Conservation (phyloP, 2,888 invertebrate genomes). For the Drosophila leonis region DNA sequence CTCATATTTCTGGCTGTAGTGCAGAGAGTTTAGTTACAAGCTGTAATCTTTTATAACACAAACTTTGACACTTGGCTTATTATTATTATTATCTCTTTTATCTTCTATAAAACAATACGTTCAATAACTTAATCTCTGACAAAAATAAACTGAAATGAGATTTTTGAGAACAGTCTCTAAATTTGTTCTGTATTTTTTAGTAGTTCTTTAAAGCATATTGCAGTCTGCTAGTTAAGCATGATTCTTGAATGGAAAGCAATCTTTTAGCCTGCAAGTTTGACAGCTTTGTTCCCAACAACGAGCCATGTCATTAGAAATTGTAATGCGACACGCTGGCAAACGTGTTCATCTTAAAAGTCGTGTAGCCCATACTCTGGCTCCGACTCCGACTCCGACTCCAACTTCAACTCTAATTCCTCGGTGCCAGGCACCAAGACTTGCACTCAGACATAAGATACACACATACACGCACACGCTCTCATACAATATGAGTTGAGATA, state of each 20-base stretch:
- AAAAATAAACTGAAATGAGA: not conserved
- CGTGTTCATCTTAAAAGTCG: constrained; percentile 75
- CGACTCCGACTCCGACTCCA: not conserved
- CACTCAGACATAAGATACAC: constrained; percentile 46
- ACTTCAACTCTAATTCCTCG: constrained; percentile 8
- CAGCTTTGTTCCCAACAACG: constrained; percentile 56
- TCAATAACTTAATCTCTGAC: not conserved
- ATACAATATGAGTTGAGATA: constrained; percentile 39
- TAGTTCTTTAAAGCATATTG: too few species aligned
- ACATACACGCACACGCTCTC: constrained; percentile 3
- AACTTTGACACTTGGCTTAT: not conserved
- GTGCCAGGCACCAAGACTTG: constrained; percentile 19
- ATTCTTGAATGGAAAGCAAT: constrained; percentile 26
- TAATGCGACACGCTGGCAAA: constrained; percentile 75
- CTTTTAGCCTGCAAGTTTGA: constrained; percentile 45
- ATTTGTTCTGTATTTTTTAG: too few species aligned
- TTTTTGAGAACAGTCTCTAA: not conserved
- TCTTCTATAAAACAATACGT: not conserved
- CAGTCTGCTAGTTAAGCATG: constrained; percentile 16
- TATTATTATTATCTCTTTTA: not conserved
- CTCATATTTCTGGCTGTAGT: not conserved
- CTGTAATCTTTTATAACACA: not conserved
- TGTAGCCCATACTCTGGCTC: constrained; percentile 41
- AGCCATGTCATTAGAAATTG: constrained; percentile 75
- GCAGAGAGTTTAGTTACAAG: not conserved